Conservation (phyloP, 2,113 vertebrate species). For the Prionailurus viverrinus region DNA sequence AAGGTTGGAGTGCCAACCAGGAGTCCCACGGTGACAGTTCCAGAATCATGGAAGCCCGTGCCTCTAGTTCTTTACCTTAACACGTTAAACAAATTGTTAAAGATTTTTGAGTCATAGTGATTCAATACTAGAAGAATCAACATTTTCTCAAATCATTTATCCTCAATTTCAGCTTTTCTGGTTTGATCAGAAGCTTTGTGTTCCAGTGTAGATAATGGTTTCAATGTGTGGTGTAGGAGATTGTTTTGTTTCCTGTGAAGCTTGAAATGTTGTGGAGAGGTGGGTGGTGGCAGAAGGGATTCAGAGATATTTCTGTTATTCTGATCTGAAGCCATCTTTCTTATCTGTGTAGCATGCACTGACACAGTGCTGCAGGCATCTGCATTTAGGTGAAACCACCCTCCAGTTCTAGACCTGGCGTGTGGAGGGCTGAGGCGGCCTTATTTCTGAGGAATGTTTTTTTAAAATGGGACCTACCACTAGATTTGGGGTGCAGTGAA, state of each 20-base stretch:
- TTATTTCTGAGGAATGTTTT: neutral
- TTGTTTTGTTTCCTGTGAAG: slow-evolving; percentile 43
- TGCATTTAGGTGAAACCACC: neutral
- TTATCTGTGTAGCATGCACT: neutral
- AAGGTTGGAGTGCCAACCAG: neutral
- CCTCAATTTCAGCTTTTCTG: slow-evolving; percentile 5
- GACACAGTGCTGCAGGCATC: neutral
- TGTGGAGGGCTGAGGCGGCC: neutral
- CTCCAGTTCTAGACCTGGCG: neutral
- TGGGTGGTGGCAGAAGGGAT: slow-evolving; percentile 16
- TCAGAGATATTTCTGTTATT: neutral
- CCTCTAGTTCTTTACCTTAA: neutral
- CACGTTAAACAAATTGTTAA: neutral
- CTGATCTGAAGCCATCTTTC: neutral
- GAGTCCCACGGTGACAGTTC: neutral
- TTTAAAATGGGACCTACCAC: neutral
- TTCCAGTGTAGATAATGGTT: neutral
- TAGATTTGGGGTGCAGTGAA: neutral
- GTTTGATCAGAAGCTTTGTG: slow-evolving; percentile 24
- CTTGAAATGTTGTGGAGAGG: neutral
- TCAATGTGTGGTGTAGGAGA: neutral
- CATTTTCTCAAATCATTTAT: neutral
- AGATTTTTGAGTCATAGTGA: neutral
- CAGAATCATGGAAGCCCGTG: neutral
- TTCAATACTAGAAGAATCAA: neutral